phyloP scores from a whole-genome alignment of 2,797 vertebrate genomes.

The Apogon talboti region DNA sequence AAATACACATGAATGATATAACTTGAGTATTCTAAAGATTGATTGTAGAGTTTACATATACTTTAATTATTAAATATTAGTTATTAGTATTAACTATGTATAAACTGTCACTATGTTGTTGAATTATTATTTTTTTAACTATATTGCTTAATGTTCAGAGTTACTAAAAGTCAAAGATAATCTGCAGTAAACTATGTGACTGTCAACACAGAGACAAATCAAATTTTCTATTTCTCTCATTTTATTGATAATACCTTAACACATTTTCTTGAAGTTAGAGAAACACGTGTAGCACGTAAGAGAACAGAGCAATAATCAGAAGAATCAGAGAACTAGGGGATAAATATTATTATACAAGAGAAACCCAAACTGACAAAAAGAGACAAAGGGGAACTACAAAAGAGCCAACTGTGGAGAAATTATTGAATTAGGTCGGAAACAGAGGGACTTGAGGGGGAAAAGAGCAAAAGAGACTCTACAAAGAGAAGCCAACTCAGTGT shows the following conservation, averaged over 20 bases:
- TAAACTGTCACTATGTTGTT: too few species aligned
- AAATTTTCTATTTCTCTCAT: conserved; percentile 72
- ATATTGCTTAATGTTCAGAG: too few species aligned
- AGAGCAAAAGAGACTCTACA: conserved; percentile 54
- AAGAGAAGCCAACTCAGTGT: conserved; percentile 68
- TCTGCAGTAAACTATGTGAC: not conserved
- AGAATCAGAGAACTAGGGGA: conserved; percentile 79
- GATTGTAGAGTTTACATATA: not conserved
- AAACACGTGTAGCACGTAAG: conserved; percentile 83
- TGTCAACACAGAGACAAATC: conserved; percentile 18
- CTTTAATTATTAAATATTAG: too few species aligned
- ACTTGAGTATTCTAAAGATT: not conserved
- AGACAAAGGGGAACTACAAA: conserved; percentile 67
- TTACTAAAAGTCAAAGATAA: not conserved
- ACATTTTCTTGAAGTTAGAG: conserved; percentile 84
- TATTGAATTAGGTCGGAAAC: conserved; percentile 56
- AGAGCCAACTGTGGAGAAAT: conserved; percentile 73
- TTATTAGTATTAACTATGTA: too few species aligned
- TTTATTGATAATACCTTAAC: conserved; percentile 87
- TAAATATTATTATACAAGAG: conserved; percentile 79
- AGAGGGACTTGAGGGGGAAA: conserved; percentile 48
- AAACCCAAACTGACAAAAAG: conserved; percentile 76
- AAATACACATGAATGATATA: not conserved
- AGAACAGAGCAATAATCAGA: conserved; percentile 82
- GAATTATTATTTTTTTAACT: not conserved